Base-by-base conservation (phyloP, 2,113 vertebrate species). In the Rhabdornis inornatus region DNA sequence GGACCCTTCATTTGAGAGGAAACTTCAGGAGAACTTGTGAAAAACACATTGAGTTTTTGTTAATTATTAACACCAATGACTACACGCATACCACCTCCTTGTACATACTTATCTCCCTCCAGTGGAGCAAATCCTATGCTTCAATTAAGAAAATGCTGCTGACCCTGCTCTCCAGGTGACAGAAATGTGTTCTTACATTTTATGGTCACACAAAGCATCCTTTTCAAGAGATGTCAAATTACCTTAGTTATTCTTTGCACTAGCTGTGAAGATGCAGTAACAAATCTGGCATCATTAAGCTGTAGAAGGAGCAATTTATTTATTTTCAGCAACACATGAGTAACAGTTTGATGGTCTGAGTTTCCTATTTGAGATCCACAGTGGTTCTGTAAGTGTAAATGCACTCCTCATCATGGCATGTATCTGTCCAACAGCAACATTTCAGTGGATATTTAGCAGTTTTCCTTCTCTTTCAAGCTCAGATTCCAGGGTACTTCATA, bases 311-410 rank as follows among this genome's bases (percentile, higher is more conserved):
- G 0, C 37, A 49, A 27, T 37, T 70, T 55, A 8, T 85, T 66
- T 76, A 5, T 71, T 87, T 42, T 75, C 70, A 81, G 61, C 19
- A n/a, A 59, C 21, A 33, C 23, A 44, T 2, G 4, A 50, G n/a
- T 75, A 91, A 85, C 35, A 24, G n/a, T 42, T 40, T 35, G 21
- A 57, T 1, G 4, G 22, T 23, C 45, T 19, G 40, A 85, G 53
- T 70, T 60, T 69, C 31, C 74, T 75, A 30, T 22, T 59, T 31
- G 7, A n/a, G 10, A 42, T 37, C 17, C 40, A 47, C 25, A 8
- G 6, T 0, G 2, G 9, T n/a, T 49, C 10, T 7, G 2, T n/a
- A 70, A 70, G 49, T 6, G 30, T 33, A 74, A 87, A 47, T 8
- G 11, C 21, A n/a, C 33, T 39, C 28, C 21, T 52, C 42, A 31